These are phyloP conservation scores for Lissocephala sabroskyi DNA, from an alignment of 2,888 invertebrate genomes.

Conservation along the genomic window DNA sequence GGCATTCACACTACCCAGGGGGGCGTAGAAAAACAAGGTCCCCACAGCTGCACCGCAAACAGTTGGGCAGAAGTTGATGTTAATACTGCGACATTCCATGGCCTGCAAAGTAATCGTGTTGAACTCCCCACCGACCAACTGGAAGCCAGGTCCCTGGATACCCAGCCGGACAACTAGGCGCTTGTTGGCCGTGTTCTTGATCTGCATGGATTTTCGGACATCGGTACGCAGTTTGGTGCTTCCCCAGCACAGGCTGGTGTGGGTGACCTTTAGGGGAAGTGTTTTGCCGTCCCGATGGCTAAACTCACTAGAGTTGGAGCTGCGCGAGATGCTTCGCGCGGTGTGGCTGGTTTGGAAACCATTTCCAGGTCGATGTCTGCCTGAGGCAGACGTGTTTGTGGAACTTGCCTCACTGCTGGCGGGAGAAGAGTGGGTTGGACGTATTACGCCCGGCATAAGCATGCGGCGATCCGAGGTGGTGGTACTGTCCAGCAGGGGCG, in stretches of 20 bases:
- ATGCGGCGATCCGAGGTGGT: constrained; percentile 55
- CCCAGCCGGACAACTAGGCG: constrained; percentile 75
- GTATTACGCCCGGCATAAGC: constrained; percentile 23
- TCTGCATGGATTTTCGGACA: constrained; percentile 74
- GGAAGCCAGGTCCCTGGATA: constrained; percentile 74
- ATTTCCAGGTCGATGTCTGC: constrained; percentile 19
- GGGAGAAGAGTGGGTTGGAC: constrained; percentile 50
- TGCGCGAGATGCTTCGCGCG: constrained; percentile 65
- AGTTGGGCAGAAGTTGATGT: constrained; percentile 75
- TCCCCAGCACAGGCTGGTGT: constrained; percentile 76
- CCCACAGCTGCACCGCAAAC: constrained; percentile 75
- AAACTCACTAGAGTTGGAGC: constrained; percentile 69
- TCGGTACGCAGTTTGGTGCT: constrained; percentile 75
- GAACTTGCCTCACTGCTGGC: constrained; percentile 50
- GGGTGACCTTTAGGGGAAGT: constrained; percentile 75
- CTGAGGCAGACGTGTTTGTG: constrained; percentile 23
- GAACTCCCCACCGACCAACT: constrained; percentile 66
- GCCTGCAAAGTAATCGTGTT: constrained; percentile 73
- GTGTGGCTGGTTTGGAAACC: constrained; percentile 9
- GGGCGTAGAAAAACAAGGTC: constrained; percentile 75
- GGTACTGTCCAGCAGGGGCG: constrained; percentile 62
- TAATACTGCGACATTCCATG: constrained; percentile 75
- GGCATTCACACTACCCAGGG: constrained; percentile 51
- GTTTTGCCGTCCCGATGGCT: constrained; percentile 67
- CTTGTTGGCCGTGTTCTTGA: constrained; percentile 75